These are phyloP conservation scores for Drosophila tristis DNA, from an alignment of 1,140 invertebrate species.

Conservation along the genomic window DNA sequence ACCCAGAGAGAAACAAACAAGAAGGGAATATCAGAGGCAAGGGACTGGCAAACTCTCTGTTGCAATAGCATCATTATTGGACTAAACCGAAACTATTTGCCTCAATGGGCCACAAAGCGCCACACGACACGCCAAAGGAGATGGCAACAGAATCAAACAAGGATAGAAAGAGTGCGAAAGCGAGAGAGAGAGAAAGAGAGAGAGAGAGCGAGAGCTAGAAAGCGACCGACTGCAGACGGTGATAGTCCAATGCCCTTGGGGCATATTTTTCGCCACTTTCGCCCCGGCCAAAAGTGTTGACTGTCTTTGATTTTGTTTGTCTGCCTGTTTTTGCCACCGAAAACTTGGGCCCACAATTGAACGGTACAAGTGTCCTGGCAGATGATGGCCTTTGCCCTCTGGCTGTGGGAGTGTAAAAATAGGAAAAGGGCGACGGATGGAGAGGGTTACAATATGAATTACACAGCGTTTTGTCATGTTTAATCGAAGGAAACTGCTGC, in stretches of 20 bases:
- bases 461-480: constrained; percentile 35
- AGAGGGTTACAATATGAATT: constrained; percentile 29
- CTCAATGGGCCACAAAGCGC: constrained; percentile 75
- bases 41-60: constrained; percentile 33
- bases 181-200: constrained; percentile 2
- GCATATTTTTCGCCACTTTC: constrained; percentile 76
- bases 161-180: constrained; percentile 2
- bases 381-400: neutral
- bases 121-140: constrained; percentile 54
- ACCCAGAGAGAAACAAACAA: neutral
- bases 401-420: neutral
- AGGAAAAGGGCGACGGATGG: no score
- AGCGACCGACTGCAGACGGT: constrained; percentile 23
- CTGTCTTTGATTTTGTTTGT: constrained; percentile 80
- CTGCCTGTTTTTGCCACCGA: constrained; percentile 30
- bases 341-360: no score
- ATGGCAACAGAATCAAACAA: constrained; percentile 12
- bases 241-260: constrained; percentile 69
- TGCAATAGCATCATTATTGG: constrained; percentile 78
- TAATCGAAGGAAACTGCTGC: constrained; percentile 34
- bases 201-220: neutral
- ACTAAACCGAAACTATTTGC: constrained; percentile 80
- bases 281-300: constrained; percentile 67
- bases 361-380: no score
- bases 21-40: neutral